Conservation (phyloP, 2,797 vertebrate genomes). For the Microchirus variegatus region DNA sequence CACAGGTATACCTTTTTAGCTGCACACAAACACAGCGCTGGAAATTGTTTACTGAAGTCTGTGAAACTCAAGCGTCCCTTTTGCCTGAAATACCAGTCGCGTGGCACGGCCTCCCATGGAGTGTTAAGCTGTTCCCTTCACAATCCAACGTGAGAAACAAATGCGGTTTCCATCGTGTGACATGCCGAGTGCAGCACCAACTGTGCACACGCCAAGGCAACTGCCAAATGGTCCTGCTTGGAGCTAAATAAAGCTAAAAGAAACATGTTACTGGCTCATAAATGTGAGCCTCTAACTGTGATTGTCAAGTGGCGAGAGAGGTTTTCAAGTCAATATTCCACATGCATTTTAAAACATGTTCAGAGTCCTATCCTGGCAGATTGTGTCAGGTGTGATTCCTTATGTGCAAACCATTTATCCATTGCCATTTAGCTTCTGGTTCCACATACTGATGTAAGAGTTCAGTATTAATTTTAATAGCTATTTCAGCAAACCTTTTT, state of each 20-base stretch:
- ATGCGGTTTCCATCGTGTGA: constrained; percentile 61
- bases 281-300: constrained; percentile 24
- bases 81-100: constrained; percentile 59
- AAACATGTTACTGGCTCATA: constrained; percentile 39
- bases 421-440: not conserved
- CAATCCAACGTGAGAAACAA: constrained; percentile 74
- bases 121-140: constrained; percentile 74
- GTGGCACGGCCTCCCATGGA: constrained; percentile 68
- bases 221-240: constrained; percentile 46
- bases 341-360: constrained; percentile 15
- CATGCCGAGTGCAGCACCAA: constrained; percentile 52
- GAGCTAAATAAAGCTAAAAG: constrained; percentile 51
- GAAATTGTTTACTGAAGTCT: constrained; percentile 59
- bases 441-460: constrained; percentile 3
- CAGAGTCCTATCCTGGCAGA: constrained; percentile 2
- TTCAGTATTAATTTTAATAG: constrained; percentile 13
- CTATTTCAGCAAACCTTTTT: constrained; percentile 16
- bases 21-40: constrained; percentile 25
- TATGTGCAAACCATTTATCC: not conserved
- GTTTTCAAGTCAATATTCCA: constrained; percentile 19
- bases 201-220: constrained; percentile 38
- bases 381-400: constrained; percentile 18
- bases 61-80: constrained; percentile 51
- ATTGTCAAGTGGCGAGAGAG: constrained; percentile 9
- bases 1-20: constrained; percentile 40